Evolutionary conservation across 2,888 invertebrate species (phyloP).

Genomic region (Scaptomyza reducta): DNA sequence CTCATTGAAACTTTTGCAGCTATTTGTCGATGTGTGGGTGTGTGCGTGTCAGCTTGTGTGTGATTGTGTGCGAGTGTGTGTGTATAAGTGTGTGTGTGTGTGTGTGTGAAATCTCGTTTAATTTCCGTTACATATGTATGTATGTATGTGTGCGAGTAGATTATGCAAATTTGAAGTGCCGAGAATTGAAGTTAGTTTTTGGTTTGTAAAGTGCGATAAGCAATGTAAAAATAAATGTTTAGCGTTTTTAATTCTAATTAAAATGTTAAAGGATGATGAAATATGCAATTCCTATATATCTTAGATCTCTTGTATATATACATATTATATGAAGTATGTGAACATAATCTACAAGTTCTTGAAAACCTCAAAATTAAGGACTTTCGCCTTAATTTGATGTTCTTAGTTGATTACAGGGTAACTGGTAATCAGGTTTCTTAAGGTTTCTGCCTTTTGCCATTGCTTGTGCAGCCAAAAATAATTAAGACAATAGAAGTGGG

Average conservation of each 20-base stretch:
- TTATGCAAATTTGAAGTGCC: neutral
- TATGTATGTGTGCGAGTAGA: neutral
- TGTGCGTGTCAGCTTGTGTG: constrained; percentile 9
- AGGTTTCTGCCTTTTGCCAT: constrained; percentile 49
- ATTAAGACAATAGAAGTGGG: constrained; percentile 4
- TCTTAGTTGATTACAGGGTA: neutral
- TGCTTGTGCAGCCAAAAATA: constrained; percentile 5
- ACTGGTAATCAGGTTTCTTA: constrained; percentile 34
- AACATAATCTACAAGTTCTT: too few relatives aligned
- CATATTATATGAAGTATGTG: too few relatives aligned
- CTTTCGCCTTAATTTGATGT: neutral
- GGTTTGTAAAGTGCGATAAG: neutral
- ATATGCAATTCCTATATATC: too few relatives aligned
- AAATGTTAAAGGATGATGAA: too few relatives aligned
- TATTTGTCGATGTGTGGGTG: constrained; percentile 4
- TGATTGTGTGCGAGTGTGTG: constrained; percentile 15
- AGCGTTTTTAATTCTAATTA: neutral
- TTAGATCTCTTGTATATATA: too few relatives aligned
- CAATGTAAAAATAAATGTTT: neutral
- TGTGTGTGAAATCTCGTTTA: constrained; percentile 46
- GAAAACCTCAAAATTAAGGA: too few relatives aligned
- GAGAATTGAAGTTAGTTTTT: neutral
- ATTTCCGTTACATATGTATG: constrained; percentile 48
- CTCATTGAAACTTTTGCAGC: constrained; percentile 9
- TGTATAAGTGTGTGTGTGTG: constrained; percentile 12